These are phyloP conservation scores for Andrena minutula DNA, from an alignment of 2,888 invertebrate species.

Conservation along the genomic window DNA sequence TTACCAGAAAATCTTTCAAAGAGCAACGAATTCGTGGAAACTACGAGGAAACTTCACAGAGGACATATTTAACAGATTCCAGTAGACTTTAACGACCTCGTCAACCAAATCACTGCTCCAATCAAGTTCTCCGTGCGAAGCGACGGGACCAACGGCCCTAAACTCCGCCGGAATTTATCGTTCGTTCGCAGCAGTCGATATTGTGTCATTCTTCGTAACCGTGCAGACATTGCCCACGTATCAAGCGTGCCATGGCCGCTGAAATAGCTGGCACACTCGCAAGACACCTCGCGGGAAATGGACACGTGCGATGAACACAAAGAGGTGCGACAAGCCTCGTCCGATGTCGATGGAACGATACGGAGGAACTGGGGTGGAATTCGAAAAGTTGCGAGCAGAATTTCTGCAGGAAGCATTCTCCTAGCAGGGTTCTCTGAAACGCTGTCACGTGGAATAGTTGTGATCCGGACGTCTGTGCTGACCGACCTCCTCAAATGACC, in stretches of 20 bases:
- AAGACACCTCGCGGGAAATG: constrained; percentile 14
- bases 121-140: too few species aligned
- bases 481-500: not conserved
- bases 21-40: too few species aligned
- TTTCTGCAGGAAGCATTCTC: not conserved
- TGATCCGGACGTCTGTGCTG: not conserved
- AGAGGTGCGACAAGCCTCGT: not conserved
- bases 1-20: too few species aligned
- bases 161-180: not conserved
- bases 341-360: not conserved
- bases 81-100: too few species aligned
- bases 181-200: not conserved
- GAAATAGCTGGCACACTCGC: constrained; percentile 21
- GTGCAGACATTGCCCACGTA: constrained; percentile 38
- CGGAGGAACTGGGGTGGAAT: not conserved
- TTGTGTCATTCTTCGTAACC: constrained; percentile 26
- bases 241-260: constrained; percentile 60
- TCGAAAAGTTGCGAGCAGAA: not conserved
- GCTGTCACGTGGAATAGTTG: not conserved
- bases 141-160: not conserved
- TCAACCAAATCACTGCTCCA: too few species aligned
- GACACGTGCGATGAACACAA: constrained; percentile 30
- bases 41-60: too few species aligned
- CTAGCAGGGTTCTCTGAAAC: not conserved
- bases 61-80: too few species aligned